phyloP scores from a whole-genome alignment of 2,797 vertebrate genomes.

The Cuniculus paca region DNA sequence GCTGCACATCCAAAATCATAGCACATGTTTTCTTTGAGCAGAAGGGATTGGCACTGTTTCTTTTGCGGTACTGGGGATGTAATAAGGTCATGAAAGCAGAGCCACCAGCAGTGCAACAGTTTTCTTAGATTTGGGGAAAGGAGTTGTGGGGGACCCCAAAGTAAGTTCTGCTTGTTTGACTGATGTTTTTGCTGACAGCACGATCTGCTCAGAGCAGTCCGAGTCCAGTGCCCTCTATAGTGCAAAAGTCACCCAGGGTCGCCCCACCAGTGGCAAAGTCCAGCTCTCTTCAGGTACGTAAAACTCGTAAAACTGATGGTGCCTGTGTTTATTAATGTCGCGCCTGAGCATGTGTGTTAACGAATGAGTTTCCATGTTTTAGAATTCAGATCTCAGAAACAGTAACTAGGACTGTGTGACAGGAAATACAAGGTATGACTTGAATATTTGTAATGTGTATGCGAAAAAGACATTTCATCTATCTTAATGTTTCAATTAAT shows the following conservation, averaged over 20 bases:
- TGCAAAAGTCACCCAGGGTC: slow-evolving; percentile 91
- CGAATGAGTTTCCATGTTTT: neutral
- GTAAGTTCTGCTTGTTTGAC: neutral
- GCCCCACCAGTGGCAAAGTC: slow-evolving; percentile 82
- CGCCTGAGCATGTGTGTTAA: neutral
- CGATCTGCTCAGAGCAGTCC: slow-evolving; percentile 88
- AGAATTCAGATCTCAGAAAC: neutral
- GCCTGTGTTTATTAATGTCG: neutral
- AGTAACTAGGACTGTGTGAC: neutral
- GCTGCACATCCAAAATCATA: neutral
- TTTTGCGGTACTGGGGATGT: neutral
- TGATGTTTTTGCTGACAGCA: slow-evolving; percentile 65
- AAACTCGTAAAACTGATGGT: accelerated
- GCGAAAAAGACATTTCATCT: neutral
- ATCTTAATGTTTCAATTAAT: slow-evolving; percentile 5
- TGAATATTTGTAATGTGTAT: neutral
- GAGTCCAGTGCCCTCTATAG: slow-evolving; percentile 78
- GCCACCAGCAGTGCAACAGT: neutral
- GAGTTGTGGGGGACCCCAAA: neutral
- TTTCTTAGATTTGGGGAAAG: neutral
- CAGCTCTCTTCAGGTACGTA: slow-evolving; percentile 90
- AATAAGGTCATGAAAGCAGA: neutral
- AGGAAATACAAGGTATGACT: neutral
- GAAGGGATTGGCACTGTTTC: too few species aligned
- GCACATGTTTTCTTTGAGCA: neutral